Percentiles rank a stretch among this genome's conserved stretches.
These are phyloP conservation scores for Paramuricea clavata DNA, from an alignment of 92 coral and sea anemone species.

Conservation along the genomic window DNA sequence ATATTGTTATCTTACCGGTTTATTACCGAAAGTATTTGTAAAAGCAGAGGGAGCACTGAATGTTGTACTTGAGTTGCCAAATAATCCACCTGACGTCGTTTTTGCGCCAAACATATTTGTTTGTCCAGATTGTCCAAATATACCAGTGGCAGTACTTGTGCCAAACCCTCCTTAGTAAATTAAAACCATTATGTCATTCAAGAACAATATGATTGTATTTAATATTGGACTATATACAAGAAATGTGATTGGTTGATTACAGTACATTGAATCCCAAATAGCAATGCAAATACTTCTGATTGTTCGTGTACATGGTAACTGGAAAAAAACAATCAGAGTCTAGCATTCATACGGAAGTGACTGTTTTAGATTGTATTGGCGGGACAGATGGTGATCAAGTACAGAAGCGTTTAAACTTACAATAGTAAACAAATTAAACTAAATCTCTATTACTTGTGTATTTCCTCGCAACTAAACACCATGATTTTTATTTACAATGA, in stretches of 20 bases:
- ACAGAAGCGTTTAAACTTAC: neutral
- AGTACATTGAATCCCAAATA: neutral
- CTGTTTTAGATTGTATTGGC: neutral
- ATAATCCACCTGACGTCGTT: conserved; percentile 50
- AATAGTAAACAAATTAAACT: no score
- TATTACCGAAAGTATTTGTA: conserved; percentile 19
- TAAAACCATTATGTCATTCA: neutral
- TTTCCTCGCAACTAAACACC: no score
- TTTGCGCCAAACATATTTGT: conserved; percentile 60
- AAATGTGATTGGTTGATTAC: neutral
- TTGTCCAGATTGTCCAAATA: conserved; percentile 81
- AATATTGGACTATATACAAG: neutral
- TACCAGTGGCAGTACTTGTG: conserved; percentile 80
- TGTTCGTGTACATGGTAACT: no score
- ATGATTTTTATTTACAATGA: no score
- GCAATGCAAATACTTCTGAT: neutral
- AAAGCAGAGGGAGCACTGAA: conserved; percentile 47
- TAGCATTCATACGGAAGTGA: neutral
- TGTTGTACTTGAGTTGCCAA: conserved; percentile 32
- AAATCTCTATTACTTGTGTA: no score
- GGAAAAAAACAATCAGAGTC: no score
- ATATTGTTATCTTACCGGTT: conserved; percentile 42
- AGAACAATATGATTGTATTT: neutral
- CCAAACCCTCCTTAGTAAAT: conserved; percentile 55
- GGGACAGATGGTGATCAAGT: neutral